Evolutionary conservation across 1,140 invertebrate genomes (phyloP), one percentile per base, ranked within the genome.

Genomic region (Nasonia giraulti): DNA sequence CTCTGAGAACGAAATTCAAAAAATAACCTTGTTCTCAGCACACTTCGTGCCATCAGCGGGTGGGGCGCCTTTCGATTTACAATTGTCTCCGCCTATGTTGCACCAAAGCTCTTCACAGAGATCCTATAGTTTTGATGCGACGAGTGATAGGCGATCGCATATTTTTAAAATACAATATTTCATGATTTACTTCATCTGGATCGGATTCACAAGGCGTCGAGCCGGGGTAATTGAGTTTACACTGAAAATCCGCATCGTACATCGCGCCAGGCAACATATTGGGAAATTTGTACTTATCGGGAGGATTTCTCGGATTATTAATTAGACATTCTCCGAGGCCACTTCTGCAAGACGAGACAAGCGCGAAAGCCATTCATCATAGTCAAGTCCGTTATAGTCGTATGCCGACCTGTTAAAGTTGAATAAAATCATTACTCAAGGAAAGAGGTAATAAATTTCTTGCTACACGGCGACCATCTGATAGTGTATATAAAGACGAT

Each of bases 21-120:
- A 6, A 11, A 37, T 31, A 87, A 94, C 93, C 90, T 93, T 94
- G 77, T 94, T 93, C 74, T 93, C 93, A 0, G 93, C 95, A 90
- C 96, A 96, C 77, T 95, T 94, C 0, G 96, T 96, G 33, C 96
- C 96, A 85, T 96, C 95, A 3, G 95, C 95, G 14, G 95, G 94
- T 8, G 95, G 94, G 85, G 94, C 93, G 4, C 94, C 91, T 80
- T 93, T 93, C 0, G 94, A 94, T 6, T 93, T 91, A 89, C 95
- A 96, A 55, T 91, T 91, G 33, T 92, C 93, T 47, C 55, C 44
- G 40, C 93, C 91, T 12, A 83, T 84, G 87, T 90, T 88, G 86
- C 96, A 96, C 94, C 95, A 95, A 3, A 96, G 88, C 0, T 90
- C 91, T 17, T 93, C 91, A 88, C 96, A 96, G 33, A 83, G 75